These are phyloP conservation scores for Argyresthia albistria DNA, from an alignment of 2,888 invertebrate genomes.

Conservation along the genomic window DNA sequence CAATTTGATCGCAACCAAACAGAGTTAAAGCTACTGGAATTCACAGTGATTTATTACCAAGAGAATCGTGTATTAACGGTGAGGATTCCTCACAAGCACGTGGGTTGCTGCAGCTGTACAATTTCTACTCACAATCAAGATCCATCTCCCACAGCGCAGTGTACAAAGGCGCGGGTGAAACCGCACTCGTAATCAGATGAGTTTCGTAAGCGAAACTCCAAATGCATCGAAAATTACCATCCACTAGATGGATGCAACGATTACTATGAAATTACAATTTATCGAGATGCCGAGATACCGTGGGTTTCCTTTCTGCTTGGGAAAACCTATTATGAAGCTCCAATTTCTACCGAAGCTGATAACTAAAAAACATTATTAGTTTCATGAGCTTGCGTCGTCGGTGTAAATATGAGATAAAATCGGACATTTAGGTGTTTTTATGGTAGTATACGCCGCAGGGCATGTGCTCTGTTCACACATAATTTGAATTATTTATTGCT, in stretches of 20 bases:
- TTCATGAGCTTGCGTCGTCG: neutral
- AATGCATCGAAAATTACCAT: constrained; percentile 31
- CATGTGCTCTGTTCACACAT: too few species aligned
- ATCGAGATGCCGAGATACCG: constrained; percentile 30
- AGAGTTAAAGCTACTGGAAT: too few species aligned
- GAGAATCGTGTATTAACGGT: too few species aligned
- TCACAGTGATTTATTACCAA: too few species aligned
- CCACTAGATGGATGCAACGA: constrained; percentile 25
- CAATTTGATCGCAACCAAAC: too few species aligned
- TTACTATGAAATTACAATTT: constrained; percentile 44
- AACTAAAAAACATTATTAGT: too few species aligned
- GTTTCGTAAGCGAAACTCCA: constrained; percentile 18
- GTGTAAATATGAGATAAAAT: neutral
- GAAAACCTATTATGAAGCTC: constrained; percentile 20
- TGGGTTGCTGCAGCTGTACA: too few species aligned
- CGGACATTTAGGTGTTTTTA: neutral
- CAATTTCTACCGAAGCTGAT: neutral
- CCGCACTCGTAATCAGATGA: constrained; percentile 15
- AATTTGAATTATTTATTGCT: too few species aligned
- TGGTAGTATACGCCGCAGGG: too few species aligned
- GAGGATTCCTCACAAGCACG: too few species aligned
- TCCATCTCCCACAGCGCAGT: too few species aligned
- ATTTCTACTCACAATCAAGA: too few species aligned
- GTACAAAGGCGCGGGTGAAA: constrained; percentile 5
- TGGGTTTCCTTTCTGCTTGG: constrained; percentile 29